Conservation (phyloP, 2,113 vertebrate species). For the Erpornis zantholeuca region DNA sequence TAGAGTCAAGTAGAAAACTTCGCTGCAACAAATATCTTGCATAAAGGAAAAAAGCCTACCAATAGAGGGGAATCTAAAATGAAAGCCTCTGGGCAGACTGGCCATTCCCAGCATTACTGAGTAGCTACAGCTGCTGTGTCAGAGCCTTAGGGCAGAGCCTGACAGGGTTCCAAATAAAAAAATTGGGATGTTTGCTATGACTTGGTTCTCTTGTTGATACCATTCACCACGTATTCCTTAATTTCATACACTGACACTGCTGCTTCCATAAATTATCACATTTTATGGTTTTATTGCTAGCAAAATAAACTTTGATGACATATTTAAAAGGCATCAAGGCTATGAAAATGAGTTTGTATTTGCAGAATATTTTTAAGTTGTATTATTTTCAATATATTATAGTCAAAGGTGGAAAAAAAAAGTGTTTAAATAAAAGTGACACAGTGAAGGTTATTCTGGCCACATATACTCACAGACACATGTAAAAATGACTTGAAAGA, state of each 20-base stretch:
- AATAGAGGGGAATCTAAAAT: not conserved
- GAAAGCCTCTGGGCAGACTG: not conserved
- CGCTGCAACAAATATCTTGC: not conserved
- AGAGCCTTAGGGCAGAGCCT: not conserved
- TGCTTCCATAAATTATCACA: conserved; percentile 50
- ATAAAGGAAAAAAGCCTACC: not conserved
- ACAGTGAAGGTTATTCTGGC: conserved; percentile 44
- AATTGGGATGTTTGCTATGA: not conserved
- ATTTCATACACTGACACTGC: not conserved
- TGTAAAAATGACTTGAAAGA: conserved; percentile 45
- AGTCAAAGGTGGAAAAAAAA: not conserved
- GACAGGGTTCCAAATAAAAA: not conserved
- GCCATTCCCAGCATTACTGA: not conserved
- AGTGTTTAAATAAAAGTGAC: conserved; percentile 19
- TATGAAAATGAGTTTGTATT: conserved; percentile 33
- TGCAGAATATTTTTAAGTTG: not conserved
- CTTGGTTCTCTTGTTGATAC: not conserved
- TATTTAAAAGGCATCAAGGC: not conserved
- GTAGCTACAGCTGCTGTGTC: not conserved
- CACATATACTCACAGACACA: conserved; percentile 23
- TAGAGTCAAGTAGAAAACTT: not conserved
- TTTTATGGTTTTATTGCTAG: conserved; percentile 15
- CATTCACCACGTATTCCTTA: not conserved
- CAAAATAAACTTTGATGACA: conserved; percentile 19
- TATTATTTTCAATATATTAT: conserved; percentile 11